A percentile compares a stretch with the other conserved stretches of the same genome.
Evolutionary conservation across 2,797 vertebrate species (phyloP).

Genomic region (Darevskia nairensis): DNA sequence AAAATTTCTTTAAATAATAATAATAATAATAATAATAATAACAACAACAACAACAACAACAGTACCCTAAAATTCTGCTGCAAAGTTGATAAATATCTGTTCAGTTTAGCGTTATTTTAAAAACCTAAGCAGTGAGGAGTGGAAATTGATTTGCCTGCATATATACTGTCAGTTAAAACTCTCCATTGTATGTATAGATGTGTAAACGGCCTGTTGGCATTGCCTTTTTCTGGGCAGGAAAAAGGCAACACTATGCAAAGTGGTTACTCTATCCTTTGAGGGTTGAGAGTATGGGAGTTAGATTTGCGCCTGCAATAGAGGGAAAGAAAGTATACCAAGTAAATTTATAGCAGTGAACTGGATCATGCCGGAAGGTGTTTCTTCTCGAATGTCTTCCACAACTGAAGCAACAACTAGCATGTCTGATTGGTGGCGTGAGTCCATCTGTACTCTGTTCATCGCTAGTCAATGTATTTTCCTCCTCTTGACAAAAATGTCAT

Average conservation of each 20-base stretch:
- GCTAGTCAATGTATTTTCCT: neutral
- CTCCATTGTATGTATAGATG: neutral
- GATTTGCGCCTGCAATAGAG: slow-evolving; percentile 30
- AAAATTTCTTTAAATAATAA: neutral
- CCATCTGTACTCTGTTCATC: neutral
- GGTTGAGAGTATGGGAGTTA: slow-evolving; percentile 42
- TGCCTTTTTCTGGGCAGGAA: slow-evolving; percentile 52
- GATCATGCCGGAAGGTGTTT: slow-evolving; percentile 82
- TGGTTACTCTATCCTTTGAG: slow-evolving; percentile 40
- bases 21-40: no score
- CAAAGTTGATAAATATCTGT: slow-evolving; percentile 55
- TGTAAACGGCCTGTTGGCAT: slow-evolving; percentile 53
- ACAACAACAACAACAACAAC: neutral
- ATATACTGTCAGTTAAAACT: slow-evolving; percentile 64
- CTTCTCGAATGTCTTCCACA: slow-evolving; percentile 70
- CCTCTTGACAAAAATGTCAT: neutral
- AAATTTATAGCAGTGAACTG: slow-evolving; percentile 68
- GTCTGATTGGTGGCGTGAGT: neutral
- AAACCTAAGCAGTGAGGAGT: slow-evolving; percentile 40
- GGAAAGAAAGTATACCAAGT: slow-evolving; percentile 34
- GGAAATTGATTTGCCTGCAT: slow-evolving; percentile 62
- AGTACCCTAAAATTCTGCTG: slow-evolving; percentile 53
- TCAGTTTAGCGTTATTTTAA: slow-evolving; percentile 51
- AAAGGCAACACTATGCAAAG: slow-evolving; percentile 43
- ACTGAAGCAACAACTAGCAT: neutral